Base-by-base conservation (phyloP, 2,797 vertebrate species). In the Centroberyx gerrardi region DNA sequence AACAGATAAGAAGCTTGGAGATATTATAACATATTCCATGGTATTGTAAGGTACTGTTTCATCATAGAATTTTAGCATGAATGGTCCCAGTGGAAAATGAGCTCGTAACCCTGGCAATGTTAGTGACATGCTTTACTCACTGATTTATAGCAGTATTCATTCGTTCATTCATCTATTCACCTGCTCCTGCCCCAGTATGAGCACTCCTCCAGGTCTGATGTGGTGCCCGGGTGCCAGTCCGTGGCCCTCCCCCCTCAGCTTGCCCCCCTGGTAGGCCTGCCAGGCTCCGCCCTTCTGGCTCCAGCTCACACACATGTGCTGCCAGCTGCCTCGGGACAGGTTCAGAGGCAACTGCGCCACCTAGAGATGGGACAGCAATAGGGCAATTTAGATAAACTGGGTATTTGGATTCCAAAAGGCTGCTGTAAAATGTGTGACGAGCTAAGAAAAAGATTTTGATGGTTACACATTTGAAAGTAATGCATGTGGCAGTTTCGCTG, bases 171-270 rank as follows among this genome's bases (percentile, higher is more conserved):
- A 14, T 58, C 17, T 22, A 44, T 13, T 89, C 84, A 98, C 97
- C 96, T 98, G 97, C 81, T 98, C 98, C 85, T 99, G 98, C 29
- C 98, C 98, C 81, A 99, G 95, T 64, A 99, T 92, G 33, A 99
- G 92, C 72, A 96, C 76, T 1, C 98, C 98, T 40, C 97, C 96
- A 6, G 97, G 95, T 87, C 96, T 96, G 93, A 99, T 95, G 89
- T 96, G 94, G 13, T 99, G 98, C 93, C 97, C 97, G 40, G 96
- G 92, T 1, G 98, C 97, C 92, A 99, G 92, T 67, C 96, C 95
- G 46, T 96, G 96, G 0, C 97, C 97, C 0, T 97, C 95, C 0
- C 95, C 97, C 83, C 88, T 95, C 86, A 97, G 95, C 66, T 95
- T 96, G 0, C 98, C 98, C 0, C 98, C 97, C 88, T 98, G 96